Conservation (phyloP, 2,888 invertebrate genomes). For the Cremastinae sp. region DNA sequence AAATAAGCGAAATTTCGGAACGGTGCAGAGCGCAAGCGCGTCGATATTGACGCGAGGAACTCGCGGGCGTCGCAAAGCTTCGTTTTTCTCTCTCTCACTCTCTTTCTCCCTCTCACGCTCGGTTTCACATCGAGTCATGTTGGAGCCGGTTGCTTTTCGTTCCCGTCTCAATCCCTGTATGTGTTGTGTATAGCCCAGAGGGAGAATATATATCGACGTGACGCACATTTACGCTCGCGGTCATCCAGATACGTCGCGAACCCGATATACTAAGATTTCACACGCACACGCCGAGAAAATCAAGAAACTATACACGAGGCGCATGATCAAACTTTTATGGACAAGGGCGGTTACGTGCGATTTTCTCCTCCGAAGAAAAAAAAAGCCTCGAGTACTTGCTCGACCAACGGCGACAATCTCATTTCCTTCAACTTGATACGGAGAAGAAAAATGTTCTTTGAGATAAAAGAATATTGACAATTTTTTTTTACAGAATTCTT, state of each 20-base stretch:
- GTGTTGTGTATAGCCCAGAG: not conserved
- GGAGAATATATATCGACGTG: conserved; percentile 8
- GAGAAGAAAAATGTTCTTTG: too few species aligned
- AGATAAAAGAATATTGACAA: too few species aligned
- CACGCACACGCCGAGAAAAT: conserved; percentile 22
- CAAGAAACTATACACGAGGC: conserved; percentile 52
- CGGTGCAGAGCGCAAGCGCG: conserved; percentile 74
- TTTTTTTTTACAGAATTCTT: too few species aligned
- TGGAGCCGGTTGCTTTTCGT: conserved; percentile 52
- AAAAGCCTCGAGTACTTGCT: conserved; percentile 11
- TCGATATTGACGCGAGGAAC: conserved; percentile 73
- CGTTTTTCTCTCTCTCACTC: conserved; percentile 60
- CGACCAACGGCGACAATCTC: not conserved
- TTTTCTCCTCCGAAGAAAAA: conserved; percentile 23
- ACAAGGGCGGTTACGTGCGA: conserved; percentile 42
- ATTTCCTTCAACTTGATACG: too few species aligned
- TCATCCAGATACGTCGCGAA: conserved; percentile 8
- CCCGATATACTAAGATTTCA: not conserved
- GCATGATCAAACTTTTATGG: conserved; percentile 60
- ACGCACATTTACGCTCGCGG: conserved; percentile 29
- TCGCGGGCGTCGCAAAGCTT: conserved; percentile 54
- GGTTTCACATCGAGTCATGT: conserved; percentile 35
- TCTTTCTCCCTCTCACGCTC: not conserved
- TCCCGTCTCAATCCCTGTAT: conserved; percentile 5
- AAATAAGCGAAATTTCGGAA: conserved; percentile 47